Percentiles rank a stretch among this genome's conserved stretches.
Evolutionary conservation across 2,113 vertebrate genomes (phyloP).

Genomic region (Nothobranchius furzeri): DNA sequence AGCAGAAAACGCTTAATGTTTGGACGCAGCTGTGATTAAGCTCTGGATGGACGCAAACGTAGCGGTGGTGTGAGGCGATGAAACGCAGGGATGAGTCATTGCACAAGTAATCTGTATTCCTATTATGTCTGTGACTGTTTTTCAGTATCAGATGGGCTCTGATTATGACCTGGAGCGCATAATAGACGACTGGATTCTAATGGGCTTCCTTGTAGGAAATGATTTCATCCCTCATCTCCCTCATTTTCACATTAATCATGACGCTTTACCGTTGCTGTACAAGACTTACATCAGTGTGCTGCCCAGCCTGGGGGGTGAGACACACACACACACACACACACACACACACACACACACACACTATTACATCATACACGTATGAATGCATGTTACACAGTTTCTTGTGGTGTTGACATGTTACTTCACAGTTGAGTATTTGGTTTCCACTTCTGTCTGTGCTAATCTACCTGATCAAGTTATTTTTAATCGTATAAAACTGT

Average conservation of each 20-base stretch:
- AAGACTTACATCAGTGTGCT: conserved; percentile 92
- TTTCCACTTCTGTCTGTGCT: neutral
- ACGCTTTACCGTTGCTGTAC: conserved; percentile 95
- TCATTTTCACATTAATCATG: conserved; percentile 97
- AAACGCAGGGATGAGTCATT: neutral
- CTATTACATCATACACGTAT: neutral
- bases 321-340: neutral
- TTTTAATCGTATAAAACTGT: neutral
- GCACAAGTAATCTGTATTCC: neutral
- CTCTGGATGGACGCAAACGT: neutral
- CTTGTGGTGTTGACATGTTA: neutral
- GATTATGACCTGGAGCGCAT: conserved; percentile 94
- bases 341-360: neutral
- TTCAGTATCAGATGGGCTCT: conserved; percentile 86
- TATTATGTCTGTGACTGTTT: conserved; percentile 2
- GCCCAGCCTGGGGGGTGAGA: conserved; percentile 90
- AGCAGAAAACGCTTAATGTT: neutral
- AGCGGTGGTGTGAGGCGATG: neutral
- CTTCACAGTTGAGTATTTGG: neutral
- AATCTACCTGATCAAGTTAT: neutral
- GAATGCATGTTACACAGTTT: neutral
- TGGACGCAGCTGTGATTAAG: neutral
- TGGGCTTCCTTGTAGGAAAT: conserved; percentile 99
- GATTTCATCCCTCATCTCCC: conserved; percentile 99
- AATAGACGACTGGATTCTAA: conserved; percentile 99